A percentile compares a stretch with the other conserved stretches of the same genome.
Conservation (phyloP, 2,888 invertebrate genomes). For the Tortrix viridana region DNA sequence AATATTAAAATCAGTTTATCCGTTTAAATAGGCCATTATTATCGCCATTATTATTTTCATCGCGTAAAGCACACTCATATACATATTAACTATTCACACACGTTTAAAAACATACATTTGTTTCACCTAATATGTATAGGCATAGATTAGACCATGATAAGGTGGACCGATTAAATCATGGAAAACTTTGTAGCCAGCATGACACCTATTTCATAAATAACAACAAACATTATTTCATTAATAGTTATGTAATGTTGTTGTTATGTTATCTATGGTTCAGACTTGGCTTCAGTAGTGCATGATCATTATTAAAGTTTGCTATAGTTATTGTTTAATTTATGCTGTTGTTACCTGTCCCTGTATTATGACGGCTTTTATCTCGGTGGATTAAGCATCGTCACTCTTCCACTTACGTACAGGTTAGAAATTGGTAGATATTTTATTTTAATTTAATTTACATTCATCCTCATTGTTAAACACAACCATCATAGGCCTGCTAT, state of each 20-base stretch:
- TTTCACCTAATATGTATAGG: neutral
- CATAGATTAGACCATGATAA: constrained; percentile 20
- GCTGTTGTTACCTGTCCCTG: no score
- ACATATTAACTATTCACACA: neutral
- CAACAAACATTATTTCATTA: constrained; percentile 22
- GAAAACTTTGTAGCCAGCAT: constrained; percentile 27
- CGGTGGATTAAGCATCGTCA: no score
- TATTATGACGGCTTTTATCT: no score
- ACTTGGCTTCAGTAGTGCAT: constrained; percentile 14
- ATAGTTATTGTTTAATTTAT: neutral
- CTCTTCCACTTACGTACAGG: no score
- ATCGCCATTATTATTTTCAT: neutral
- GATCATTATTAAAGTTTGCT: neutral
- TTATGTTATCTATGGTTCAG: constrained; percentile 27
- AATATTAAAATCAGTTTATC: neutral
- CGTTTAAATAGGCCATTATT: neutral
- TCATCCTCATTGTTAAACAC: no score
- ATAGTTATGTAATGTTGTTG: constrained; percentile 29
- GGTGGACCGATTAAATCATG: constrained; percentile 30
- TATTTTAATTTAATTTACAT: no score
- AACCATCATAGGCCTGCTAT: no score
- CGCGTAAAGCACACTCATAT: neutral
- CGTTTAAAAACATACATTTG: neutral
- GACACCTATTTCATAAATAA: constrained; percentile 21
- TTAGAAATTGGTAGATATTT: no score